Percentiles rank a stretch among this genome's conserved stretches.
Conservation (phyloP, 2,113 vertebrate species). For the Nycticryphes semicollaris region DNA sequence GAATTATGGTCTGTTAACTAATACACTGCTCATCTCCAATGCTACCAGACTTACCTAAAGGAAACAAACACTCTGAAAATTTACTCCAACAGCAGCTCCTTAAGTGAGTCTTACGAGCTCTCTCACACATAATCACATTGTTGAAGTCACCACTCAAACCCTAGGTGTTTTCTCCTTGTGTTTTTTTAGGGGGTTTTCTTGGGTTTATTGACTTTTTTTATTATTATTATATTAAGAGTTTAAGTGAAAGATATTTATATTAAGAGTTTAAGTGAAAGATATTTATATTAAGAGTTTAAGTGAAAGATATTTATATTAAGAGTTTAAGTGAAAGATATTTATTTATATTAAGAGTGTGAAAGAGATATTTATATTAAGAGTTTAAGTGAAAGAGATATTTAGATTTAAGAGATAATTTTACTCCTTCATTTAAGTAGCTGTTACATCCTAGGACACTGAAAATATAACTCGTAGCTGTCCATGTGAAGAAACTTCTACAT, state of each 20-base stretch:
- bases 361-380: neutral
- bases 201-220: neutral
- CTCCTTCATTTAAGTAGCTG: neutral
- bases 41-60: neutral
- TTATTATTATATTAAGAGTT: neutral
- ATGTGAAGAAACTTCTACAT: neutral
- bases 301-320: neutral
- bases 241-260: neutral
- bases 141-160: neutral
- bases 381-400: too few species aligned
- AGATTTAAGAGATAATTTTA: neutral
- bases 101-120: neutral
- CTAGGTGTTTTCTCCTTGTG: accelerated
- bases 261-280: neutral
- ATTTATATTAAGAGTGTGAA: neutral
- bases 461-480: neutral
- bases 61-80: neutral
- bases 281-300: neutral
- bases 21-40: neutral
- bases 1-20: neutral
- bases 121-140: neutral
- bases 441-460: neutral
- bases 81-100: neutral
- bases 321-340: too few species aligned
- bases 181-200: too few species aligned